Conservation (phyloP, 1,140 invertebrate species). For the Parasteatoda tepidariorum region DNA sequence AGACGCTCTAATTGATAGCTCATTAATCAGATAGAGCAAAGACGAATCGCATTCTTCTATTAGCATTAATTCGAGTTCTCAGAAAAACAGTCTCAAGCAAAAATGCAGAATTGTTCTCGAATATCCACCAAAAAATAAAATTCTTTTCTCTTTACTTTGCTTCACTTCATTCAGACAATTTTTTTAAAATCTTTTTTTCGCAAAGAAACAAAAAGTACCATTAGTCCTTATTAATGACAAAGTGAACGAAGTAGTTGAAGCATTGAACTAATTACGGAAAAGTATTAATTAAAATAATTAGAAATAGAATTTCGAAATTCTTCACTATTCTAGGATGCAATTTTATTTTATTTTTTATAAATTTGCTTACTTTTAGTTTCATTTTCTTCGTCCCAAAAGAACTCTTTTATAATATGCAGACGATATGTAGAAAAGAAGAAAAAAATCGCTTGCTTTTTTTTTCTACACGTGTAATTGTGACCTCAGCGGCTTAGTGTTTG, state of each 20-base stretch:
- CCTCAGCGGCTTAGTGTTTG: slow-evolving; percentile 30
- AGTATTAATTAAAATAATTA: slow-evolving; percentile 55
- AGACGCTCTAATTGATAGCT: slow-evolving; percentile 38
- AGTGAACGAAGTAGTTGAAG: slow-evolving; percentile 25
- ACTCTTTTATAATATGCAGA: background rate
- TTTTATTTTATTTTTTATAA: slow-evolving; percentile 12
- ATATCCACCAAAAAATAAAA: background rate
- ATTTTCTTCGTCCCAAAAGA: slow-evolving; percentile 1
- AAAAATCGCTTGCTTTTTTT: background rate
- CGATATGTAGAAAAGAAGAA: background rate
- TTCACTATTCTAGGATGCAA: background rate
- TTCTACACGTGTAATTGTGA: background rate
- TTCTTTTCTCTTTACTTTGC: slow-evolving; percentile 40
- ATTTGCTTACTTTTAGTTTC: background rate
- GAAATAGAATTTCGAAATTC: slow-evolving; percentile 37
- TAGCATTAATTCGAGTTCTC: slow-evolving; percentile 31
- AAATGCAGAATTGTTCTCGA: slow-evolving; percentile 33
- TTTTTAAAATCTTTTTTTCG: background rate
- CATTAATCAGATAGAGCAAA: slow-evolving; percentile 26
- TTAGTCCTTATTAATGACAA: slow-evolving; percentile 49
- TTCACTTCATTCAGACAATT: slow-evolving; percentile 5
- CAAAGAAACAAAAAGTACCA: slow-evolving; percentile 37
- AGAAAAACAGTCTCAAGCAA: slow-evolving; percentile 44
- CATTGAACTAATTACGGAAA: slow-evolving; percentile 48
- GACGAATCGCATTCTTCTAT: slow-evolving; percentile 11